Conservation (phyloP, 2,888 invertebrate genomes). For the Phasia obesa region DNA sequence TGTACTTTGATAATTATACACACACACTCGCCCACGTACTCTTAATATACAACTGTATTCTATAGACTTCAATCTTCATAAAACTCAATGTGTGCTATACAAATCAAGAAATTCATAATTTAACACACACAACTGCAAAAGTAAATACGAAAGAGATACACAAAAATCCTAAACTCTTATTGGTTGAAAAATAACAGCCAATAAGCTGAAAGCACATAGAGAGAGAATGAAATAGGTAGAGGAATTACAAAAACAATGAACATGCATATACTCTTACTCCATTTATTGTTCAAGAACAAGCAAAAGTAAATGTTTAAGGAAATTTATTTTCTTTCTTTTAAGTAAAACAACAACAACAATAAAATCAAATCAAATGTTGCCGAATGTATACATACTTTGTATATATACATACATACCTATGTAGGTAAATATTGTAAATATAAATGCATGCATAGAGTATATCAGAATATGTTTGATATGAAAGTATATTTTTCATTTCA, state of each 20-base stretch:
- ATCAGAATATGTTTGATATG: not conserved
- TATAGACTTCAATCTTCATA: slow-evolving; percentile 33
- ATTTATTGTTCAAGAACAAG: not conserved
- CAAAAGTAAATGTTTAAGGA: not conserved
- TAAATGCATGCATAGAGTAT: too few relatives aligned
- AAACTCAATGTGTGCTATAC: not conserved
- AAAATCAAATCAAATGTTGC: slow-evolving; percentile 21
- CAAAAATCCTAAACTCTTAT: not conserved
- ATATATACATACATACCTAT: not conserved
- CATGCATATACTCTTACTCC: not conserved
- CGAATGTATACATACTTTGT: not conserved
- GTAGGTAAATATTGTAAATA: too few relatives aligned
- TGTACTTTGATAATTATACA: not conserved
- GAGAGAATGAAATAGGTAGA: slow-evolving; percentile 42
- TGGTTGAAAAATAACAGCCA: slow-evolving; percentile 57
- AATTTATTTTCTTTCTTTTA: not conserved
- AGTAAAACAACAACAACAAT: slow-evolving; percentile 9
- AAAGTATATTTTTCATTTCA: slow-evolving; percentile 32
- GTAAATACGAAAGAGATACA: slow-evolving; percentile 58
- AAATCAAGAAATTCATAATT: slow-evolving; percentile 58
- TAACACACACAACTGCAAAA: slow-evolving; percentile 38
- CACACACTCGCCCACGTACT: not conserved
- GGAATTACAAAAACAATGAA: not conserved
- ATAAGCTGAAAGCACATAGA: slow-evolving; percentile 57
- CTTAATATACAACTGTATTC: slow-evolving; percentile 39